Conservation (phyloP, 1,140 invertebrate genomes). For the Holcopasites calliopsidis region DNA sequence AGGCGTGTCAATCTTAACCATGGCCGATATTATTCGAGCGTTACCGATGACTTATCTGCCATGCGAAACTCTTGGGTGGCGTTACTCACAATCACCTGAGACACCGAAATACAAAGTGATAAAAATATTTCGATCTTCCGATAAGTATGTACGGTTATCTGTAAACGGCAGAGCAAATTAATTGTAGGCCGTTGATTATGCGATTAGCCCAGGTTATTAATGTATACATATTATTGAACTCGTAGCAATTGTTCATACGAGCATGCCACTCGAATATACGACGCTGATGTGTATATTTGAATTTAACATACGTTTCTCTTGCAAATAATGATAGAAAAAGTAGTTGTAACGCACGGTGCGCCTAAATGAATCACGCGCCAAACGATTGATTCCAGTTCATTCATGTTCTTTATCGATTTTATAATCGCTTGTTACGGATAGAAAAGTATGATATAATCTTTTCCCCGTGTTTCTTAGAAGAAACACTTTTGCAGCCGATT, state of each 20-base stretch:
- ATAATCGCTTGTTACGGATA: neutral
- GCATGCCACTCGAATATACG: too few species aligned
- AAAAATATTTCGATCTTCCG: constrained; percentile 26
- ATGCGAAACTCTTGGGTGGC: constrained; percentile 39
- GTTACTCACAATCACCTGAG: constrained; percentile 36
- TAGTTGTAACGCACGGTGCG: neutral
- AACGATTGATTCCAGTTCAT: neutral
- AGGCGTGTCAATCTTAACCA: constrained; percentile 59
- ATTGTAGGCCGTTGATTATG: neutral
- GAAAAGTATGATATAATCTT: neutral
- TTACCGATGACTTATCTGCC: constrained; percentile 36
- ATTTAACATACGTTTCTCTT: too few species aligned
- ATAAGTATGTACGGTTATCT: neutral
- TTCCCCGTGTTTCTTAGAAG: neutral
- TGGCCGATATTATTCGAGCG: constrained; percentile 50
- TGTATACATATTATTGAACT: neutral
- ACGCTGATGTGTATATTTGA: too few species aligned
- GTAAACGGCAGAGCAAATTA: constrained; percentile 1
- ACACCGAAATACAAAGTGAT: neutral
- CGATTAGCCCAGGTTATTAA: neutral
- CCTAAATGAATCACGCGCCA: neutral
- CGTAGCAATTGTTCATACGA: neutral
- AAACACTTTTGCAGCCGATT: neutral
- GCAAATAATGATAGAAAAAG: too few species aligned
- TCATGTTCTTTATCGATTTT: constrained; percentile 15